Evolutionary conservation across 2,113 vertebrate species (phyloP).

Genomic region (Loxodonta africana): DNA sequence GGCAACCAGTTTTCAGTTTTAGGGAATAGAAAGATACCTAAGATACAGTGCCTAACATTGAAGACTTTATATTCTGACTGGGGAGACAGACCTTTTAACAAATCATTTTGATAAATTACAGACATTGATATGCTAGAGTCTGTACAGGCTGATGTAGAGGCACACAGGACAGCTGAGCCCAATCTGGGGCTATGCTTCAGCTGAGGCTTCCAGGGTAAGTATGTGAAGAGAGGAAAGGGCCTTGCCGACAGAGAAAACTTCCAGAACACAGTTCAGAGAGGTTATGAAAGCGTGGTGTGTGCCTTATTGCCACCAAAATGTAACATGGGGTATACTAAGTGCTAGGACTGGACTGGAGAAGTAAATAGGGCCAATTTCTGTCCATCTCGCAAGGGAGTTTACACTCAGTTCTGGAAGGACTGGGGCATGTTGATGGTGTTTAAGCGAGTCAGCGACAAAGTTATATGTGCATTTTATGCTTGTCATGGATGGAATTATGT

Average conservation of each 20-base stretch:
- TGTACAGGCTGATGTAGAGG: neutral
- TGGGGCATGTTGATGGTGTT: too few species aligned
- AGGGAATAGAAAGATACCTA: neutral
- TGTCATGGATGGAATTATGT: too few species aligned
- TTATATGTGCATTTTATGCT: neutral
- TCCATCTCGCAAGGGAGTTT: neutral
- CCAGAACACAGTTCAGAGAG: neutral
- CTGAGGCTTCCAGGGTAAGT: neutral
- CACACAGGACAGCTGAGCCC: neutral
- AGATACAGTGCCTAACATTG: neutral
- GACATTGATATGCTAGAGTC: neutral
- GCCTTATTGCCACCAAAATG: neutral
- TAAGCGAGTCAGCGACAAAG: neutral
- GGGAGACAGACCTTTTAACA: neutral
- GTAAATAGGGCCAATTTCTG: neutral
- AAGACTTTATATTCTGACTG: neutral
- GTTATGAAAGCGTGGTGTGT: accelerated
- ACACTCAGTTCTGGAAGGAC: neutral
- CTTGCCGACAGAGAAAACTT: neutral
- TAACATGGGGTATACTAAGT: accelerated
- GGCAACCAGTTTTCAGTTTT: neutral
- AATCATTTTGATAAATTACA: neutral
- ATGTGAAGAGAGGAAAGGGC: neutral
- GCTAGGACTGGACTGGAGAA: neutral
- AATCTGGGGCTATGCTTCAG: neutral